phyloP scores from a whole-genome alignment of 2,888 invertebrate species.

The Emesis russula region DNA sequence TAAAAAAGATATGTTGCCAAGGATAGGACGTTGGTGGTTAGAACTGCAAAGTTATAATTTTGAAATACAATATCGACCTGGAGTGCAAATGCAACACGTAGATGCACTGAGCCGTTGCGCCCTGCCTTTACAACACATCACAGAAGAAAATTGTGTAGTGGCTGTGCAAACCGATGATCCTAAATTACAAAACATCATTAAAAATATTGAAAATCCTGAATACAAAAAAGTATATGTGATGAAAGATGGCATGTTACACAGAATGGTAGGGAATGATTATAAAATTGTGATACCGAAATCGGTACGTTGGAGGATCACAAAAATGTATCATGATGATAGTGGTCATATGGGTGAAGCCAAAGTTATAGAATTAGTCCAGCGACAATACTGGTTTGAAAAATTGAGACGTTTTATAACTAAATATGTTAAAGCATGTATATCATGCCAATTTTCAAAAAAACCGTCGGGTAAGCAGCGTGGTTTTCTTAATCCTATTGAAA shows the following conservation, averaged over 20 bases:
- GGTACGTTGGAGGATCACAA: constrained; percentile 40
- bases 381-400: constrained; percentile 54
- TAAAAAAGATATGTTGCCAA: constrained; percentile 44
- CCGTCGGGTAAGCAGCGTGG: constrained; percentile 56
- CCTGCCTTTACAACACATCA: not conserved
- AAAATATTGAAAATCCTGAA: not conserved
- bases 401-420: constrained; percentile 56
- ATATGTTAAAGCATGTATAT: constrained; percentile 64
- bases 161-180: not conserved
- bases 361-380: not conserved
- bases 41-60: constrained; percentile 58
- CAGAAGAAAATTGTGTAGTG: not conserved
- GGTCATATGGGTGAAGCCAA: constrained; percentile 39
- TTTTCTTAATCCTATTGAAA: constrained; percentile 22
- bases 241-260: constrained; percentile 11
- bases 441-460: constrained; percentile 67
- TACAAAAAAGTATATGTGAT: not conserved
- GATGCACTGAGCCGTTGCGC: not conserved
- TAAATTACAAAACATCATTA: not conserved
- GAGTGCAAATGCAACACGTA: not conserved
- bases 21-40: constrained; percentile 70
- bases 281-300: constrained; percentile 48
- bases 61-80: not conserved
- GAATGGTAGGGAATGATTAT: constrained; percentile 22
- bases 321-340: constrained; percentile 61